Conservation (phyloP, 2,113 vertebrate species). For the Haemorhous mexicanus region DNA sequence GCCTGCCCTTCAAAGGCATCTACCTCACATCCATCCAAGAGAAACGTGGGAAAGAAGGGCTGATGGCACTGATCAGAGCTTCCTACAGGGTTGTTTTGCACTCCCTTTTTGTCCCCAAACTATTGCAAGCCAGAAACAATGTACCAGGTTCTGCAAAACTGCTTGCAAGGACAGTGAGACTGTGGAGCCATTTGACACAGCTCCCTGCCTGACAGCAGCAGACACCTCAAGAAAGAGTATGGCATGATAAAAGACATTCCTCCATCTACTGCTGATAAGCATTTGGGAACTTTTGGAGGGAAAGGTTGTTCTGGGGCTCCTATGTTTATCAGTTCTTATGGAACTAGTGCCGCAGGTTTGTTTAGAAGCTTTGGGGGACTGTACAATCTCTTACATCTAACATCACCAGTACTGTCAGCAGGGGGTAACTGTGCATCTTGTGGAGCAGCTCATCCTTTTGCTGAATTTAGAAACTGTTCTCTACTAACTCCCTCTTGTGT, state of each 20-base stretch:
- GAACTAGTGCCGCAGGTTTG: background rate
- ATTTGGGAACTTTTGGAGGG: background rate
- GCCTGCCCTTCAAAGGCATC: background rate
- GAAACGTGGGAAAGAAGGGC: background rate
- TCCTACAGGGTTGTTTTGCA: background rate
- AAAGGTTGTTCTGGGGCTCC: background rate
- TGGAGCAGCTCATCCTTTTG: background rate
- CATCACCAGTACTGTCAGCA: background rate
- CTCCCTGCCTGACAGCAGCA: background rate
- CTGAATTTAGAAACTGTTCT: background rate
- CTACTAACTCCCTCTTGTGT: background rate
- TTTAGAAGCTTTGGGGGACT: background rate
- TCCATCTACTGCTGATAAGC: background rate
- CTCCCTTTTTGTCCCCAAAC: background rate
- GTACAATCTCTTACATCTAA: background rate
- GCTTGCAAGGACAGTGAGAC: background rate
- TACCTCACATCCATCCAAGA: background rate
- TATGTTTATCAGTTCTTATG: background rate
- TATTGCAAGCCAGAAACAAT: background rate
- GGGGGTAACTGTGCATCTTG: background rate
- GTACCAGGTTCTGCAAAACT: background rate
- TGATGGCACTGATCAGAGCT: background rate
- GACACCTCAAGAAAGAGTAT: background rate
- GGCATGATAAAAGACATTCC: background rate
- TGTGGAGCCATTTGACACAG: background rate